Percentiles rank a stretch among this genome's conserved stretches.
phyloP scores from a whole-genome alignment of 2,888 invertebrate genomes.

The Dynastes grantii region DNA sequence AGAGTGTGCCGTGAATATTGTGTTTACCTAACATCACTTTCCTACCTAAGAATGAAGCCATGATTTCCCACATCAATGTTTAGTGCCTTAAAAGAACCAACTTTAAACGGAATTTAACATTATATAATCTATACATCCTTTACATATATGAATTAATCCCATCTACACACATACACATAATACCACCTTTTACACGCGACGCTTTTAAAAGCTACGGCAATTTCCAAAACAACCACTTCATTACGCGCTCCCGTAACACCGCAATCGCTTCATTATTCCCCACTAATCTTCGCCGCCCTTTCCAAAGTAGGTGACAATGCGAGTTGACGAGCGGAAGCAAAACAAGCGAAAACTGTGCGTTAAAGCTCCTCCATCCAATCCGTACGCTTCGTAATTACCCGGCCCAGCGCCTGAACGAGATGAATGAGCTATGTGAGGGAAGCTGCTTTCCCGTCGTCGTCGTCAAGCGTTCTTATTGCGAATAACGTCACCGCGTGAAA shows the following conservation, averaged over 20 bases:
- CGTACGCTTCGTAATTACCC: constrained; percentile 52
- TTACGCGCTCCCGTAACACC: constrained; percentile 19
- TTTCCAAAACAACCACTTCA: constrained; percentile 29
- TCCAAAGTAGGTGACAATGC: constrained; percentile 10
- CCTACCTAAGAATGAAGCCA: no score
- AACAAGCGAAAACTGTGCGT: constrained; percentile 49
- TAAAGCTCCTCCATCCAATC: constrained; percentile 45
- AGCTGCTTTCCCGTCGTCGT: neutral
- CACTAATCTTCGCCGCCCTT: constrained; percentile 20
- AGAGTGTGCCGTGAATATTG: no score
- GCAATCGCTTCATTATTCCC: constrained; percentile 24
- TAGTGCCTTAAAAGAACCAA: no score
- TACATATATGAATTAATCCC: no score
- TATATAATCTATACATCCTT: no score
- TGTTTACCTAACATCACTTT: no score
- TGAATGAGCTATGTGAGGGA: constrained; percentile 52
- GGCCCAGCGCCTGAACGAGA: constrained; percentile 57
- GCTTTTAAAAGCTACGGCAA: constrained; percentile 4
- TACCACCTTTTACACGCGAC: neutral
- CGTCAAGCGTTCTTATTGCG: constrained; percentile 55
- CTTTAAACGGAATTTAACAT: no score
- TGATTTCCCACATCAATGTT: no score
- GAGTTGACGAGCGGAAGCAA: constrained; percentile 34
- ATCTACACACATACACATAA: neutral
- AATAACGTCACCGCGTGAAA: constrained; percentile 52